A percentile compares a stretch with the other conserved stretches of the same genome.
Evolutionary conservation across 2,113 vertebrate species (phyloP).

Genomic region (Megaleporinus macrocephalus): DNA sequence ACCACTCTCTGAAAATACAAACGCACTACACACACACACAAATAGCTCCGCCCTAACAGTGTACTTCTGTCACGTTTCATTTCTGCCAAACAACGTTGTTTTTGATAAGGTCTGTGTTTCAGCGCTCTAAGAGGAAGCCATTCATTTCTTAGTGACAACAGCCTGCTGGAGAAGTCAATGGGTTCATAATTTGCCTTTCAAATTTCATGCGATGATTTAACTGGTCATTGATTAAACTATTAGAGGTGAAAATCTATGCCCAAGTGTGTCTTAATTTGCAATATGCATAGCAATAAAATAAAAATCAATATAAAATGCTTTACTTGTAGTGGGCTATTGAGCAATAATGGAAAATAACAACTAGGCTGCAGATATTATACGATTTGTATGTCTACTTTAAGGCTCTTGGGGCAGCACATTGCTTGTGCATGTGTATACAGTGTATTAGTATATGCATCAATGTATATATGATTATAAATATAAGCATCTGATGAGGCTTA

Average conservation of each 20-base stretch:
- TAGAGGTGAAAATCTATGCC: conserved; percentile 32
- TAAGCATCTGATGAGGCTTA: conserved; percentile 45
- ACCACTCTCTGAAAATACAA: not conserved
- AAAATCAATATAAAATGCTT: conserved; percentile 32
- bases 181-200: conserved; percentile 38
- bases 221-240: conserved; percentile 44
- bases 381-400: conserved; percentile 12
- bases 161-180: conserved; percentile 11
- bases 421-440: not conserved
- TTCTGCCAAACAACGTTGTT: not conserved
- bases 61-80: not conserved
- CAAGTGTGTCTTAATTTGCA: conserved; percentile 36
- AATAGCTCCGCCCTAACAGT: not conserved
- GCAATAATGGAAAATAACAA: not conserved
- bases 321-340: conserved; percentile 5
- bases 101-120: not conserved
- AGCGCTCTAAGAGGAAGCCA: not conserved
- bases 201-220: conserved; percentile 40
- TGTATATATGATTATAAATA: conserved; percentile 23
- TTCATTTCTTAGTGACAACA: not conserved
- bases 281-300: conserved; percentile 12
- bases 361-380: not conserved
- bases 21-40: no score
- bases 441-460: conserved; percentile 10
- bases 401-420: not conserved